Percentiles rank a stretch among this genome's conserved stretches.
Conservation (phyloP, 2,797 vertebrate species). For the Artibeus jamaicensis region DNA sequence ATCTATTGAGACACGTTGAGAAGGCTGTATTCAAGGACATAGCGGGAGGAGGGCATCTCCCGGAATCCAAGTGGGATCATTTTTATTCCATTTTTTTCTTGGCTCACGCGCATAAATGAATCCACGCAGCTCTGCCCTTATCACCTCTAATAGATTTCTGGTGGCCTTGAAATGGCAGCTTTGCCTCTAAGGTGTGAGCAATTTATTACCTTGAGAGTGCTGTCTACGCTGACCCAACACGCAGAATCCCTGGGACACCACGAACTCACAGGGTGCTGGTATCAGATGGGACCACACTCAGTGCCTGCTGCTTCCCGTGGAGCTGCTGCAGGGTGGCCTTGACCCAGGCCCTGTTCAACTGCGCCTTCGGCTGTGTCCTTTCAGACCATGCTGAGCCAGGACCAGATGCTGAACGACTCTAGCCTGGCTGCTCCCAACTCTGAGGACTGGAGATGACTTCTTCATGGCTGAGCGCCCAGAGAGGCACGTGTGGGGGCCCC, state of each 20-base stretch:
- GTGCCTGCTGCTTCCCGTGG: neutral
- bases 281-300: neutral
- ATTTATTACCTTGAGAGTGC: neutral
- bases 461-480: slow-evolving; percentile 35
- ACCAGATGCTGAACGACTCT: slow-evolving; percentile 89
- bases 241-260: neutral
- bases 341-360: neutral
- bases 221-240: neutral
- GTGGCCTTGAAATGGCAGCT: neutral
- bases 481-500: neutral
- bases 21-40: neutral
- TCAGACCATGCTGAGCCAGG: slow-evolving; percentile 91
- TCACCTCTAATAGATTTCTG: neutral
- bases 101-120: neutral
- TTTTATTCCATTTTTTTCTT: neutral
- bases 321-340: neutral
- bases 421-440: slow-evolving; percentile 77
- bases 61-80: neutral
- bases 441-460: slow-evolving; percentile 82
- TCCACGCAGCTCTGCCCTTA: neutral
- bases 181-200: neutral
- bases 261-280: neutral
- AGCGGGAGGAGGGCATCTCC: neutral
- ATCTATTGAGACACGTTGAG: neutral
- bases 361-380: slow-evolving; percentile 78